A percentile compares a stretch with the other conserved stretches of the same genome.
Evolutionary conservation across 2,888 invertebrate genomes (phyloP).

Genomic region (Drosophila kuntzei): DNA sequence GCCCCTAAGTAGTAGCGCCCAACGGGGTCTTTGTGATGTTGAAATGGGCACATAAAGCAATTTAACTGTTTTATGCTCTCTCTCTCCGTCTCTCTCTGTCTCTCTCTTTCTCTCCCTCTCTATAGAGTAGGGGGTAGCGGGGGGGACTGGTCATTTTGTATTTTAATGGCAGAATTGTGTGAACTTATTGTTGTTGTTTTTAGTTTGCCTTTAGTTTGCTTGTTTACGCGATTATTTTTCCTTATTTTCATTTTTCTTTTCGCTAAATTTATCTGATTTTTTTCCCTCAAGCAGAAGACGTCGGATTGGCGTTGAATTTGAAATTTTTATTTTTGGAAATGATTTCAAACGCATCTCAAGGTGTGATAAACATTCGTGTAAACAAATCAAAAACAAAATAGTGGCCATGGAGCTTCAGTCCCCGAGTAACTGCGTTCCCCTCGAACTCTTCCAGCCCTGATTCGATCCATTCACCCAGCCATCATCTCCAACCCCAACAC

Average conservation of each 20-base stretch:
- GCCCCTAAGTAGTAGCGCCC: slow-evolving; percentile 63
- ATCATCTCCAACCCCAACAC: not conserved
- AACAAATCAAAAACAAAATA: slow-evolving; percentile 64
- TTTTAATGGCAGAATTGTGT: slow-evolving; percentile 71
- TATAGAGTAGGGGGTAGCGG: not conserved
- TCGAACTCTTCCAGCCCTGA: slow-evolving; percentile 6
- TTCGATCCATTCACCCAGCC: slow-evolving; percentile 8
- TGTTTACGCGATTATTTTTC: slow-evolving; percentile 73
- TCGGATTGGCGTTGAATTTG: slow-evolving; percentile 20
- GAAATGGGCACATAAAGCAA: slow-evolving; percentile 76
- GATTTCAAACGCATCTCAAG: slow-evolving; percentile 79
- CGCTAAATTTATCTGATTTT: slow-evolving; percentile 70
- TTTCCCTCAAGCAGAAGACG: slow-evolving; percentile 7
- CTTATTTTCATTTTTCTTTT: slow-evolving; percentile 39
- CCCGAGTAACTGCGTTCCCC: not conserved
- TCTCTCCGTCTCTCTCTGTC: not conserved
- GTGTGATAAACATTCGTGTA: slow-evolving; percentile 77
- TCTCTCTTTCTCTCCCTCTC: too few species aligned
- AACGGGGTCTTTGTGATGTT: slow-evolving; percentile 64
- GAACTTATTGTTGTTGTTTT: slow-evolving; percentile 57
- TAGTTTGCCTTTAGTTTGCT: slow-evolving; percentile 34
- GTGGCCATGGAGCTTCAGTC: slow-evolving; percentile 18
- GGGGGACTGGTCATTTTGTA: slow-evolving; percentile 46
- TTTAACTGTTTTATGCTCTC: slow-evolving; percentile 73
- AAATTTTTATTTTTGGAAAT: slow-evolving; percentile 72